These are phyloP conservation scores for Drusus annulatus DNA, from an alignment of 1,140 invertebrate genomes.

Conservation along the genomic window DNA sequence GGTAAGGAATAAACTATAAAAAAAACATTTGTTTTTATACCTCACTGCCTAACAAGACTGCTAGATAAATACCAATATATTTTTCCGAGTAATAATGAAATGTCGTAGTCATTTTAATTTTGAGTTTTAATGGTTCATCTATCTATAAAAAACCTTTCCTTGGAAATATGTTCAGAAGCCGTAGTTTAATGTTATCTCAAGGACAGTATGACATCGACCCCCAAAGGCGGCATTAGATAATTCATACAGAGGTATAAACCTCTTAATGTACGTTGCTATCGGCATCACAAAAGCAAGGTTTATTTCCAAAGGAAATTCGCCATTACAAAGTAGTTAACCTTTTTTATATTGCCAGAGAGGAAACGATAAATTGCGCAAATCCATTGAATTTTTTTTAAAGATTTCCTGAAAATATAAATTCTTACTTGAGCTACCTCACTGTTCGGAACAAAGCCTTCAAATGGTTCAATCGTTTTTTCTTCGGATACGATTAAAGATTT, in stretches of 20 bases:
- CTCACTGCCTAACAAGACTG: no score
- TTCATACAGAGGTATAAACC: background rate
- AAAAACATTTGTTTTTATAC: no score
- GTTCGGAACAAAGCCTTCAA: no score
- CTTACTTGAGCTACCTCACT: no score
- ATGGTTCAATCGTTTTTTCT: no score
- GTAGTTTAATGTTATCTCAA: background rate
- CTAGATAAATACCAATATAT: no score
- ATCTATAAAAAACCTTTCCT: background rate
- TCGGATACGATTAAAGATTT: no score
- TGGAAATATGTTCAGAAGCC: background rate
- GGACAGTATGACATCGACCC: background rate
- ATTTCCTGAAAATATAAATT: no score
- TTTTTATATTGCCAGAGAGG: constrained; percentile 40
- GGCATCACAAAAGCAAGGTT: background rate
- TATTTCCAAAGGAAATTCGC: constrained; percentile 31
- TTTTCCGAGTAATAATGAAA: no score
- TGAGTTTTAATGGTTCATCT: no score
- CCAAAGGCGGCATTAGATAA: background rate
- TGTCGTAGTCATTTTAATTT: no score
- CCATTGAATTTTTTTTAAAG: background rate
- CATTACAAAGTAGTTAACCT: constrained; percentile 43
- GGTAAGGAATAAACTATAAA: no score
- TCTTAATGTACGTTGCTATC: background rate
- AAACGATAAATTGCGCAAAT: constrained; percentile 17